Evolutionary conservation across 2,888 invertebrate species (phyloP).

Genomic region (Metallyticus violacea): DNA sequence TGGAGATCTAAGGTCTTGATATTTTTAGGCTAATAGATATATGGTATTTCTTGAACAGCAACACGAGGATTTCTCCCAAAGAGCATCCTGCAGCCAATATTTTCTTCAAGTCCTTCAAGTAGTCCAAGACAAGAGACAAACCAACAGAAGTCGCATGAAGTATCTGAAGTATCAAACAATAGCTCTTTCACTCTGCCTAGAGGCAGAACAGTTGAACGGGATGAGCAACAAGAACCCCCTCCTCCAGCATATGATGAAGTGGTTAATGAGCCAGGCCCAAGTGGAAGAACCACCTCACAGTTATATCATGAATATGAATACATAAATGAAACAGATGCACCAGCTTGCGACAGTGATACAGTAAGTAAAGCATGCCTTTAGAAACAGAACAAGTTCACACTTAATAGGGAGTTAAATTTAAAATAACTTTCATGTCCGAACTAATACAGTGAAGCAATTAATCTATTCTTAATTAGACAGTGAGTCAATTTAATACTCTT

Average conservation of each 20-base stretch:
- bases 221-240: neutral
- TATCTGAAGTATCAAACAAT: no score
- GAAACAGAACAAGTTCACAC: no score
- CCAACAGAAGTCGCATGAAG: neutral
- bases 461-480: no score
- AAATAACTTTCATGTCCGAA: no score
- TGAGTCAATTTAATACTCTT: no score
- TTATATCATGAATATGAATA: neutral
- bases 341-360: neutral
- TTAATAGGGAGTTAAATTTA: no score
- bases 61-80: neutral
- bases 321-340: neutral
- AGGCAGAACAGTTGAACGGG: neutral
- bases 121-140: neutral
- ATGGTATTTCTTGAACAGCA: no score
- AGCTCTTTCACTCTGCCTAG: neutral
- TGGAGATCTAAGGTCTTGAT: no score
- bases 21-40: no score
- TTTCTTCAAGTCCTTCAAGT: neutral
- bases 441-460: no score
- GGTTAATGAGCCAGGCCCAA: neutral
- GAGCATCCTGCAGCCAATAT: neutral
- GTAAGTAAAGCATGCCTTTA: neutral
- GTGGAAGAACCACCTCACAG: no score
- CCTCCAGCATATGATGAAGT: constrained; percentile 1